These are phyloP conservation scores for Drosophila kurseongensis DNA, from an alignment of 1,140 invertebrate genomes.

Conservation along the genomic window DNA sequence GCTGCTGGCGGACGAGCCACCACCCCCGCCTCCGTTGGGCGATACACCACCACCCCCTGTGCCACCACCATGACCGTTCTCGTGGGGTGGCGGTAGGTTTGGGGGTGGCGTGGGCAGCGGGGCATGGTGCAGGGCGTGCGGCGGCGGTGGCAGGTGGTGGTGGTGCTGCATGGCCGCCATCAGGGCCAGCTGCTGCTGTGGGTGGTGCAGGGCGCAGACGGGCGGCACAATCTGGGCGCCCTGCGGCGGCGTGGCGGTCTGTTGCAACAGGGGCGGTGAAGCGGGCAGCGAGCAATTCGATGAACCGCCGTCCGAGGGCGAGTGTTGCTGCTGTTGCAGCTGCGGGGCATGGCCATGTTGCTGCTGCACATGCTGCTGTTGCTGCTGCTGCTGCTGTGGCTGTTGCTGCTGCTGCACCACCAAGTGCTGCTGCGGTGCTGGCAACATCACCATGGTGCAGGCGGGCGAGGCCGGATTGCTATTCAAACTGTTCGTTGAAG, in stretches of 20 bases:
- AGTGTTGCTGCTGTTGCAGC: conserved; percentile 49
- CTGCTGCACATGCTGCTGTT: conserved; percentile 26
- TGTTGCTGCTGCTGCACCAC: conserved; percentile 42
- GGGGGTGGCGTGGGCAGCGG: conserved; percentile 39
- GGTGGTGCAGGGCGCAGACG: conserved; percentile 80
- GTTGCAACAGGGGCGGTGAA: conserved; percentile 76
- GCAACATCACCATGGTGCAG: conserved; percentile 72
- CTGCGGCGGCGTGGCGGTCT: conserved; percentile 74
- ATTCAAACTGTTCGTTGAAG: conserved; percentile 71
- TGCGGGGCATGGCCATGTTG: conserved; percentile 40
- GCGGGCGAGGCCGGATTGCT: conserved; percentile 60
- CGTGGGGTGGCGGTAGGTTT: conserved; percentile 53
- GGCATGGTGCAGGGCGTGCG: conserved; percentile 42
- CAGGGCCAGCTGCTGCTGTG: conserved; percentile 77
- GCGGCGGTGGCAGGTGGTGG: conserved; percentile 57
- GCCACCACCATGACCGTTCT: conserved; percentile 63
- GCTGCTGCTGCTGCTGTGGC: conserved; percentile 39
- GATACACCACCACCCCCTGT: conserved; percentile 49
- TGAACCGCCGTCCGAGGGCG: conserved; percentile 65
- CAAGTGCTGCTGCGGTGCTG: conserved; percentile 45
- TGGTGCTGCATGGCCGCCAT: conserved; percentile 79
- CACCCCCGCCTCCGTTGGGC: conserved; percentile 51
- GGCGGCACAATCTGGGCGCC: conserved; percentile 76
- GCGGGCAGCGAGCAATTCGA: conserved; percentile 71
- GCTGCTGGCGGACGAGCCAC: conserved; percentile 68